phyloP scores from a whole-genome alignment of 1,140 invertebrate species.

The Prorops nasuta region DNA sequence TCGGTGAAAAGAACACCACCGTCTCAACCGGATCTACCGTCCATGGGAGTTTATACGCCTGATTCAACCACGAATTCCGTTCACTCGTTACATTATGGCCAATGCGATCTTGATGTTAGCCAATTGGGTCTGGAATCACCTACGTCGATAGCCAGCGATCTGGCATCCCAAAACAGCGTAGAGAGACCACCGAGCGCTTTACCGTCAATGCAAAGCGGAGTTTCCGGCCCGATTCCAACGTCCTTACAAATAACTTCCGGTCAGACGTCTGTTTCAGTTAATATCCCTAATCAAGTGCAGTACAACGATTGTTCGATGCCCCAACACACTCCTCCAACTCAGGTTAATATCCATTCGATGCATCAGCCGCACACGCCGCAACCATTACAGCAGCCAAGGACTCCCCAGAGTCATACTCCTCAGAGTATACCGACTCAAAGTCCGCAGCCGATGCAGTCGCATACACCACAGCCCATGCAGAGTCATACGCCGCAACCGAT shows the following conservation, averaged over 20 bases:
- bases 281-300: constrained; percentile 43
- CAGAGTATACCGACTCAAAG: constrained; percentile 48
- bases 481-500: constrained; percentile 34
- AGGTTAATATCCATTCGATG: constrained; percentile 46
- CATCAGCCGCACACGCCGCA: constrained; percentile 46
- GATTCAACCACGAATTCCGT: constrained; percentile 84
- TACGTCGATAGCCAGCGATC: constrained; percentile 80
- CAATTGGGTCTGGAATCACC: constrained; percentile 84
- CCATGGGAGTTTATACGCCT: constrained; percentile 79
- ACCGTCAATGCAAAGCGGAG: constrained; percentile 45
- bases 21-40: constrained; percentile 66
- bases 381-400: constrained; percentile 46
- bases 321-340: constrained; percentile 39
- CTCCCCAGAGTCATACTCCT: constrained; percentile 45
- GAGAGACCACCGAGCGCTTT: constrained; percentile 59
- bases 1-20: constrained; percentile 60
- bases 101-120: constrained; percentile 79
- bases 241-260: constrained; percentile 44
- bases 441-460: constrained; percentile 46
- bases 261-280: constrained; percentile 39
- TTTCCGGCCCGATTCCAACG: constrained; percentile 33
- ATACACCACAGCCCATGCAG: constrained; percentile 43
- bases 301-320: constrained; percentile 47
- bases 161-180: constrained; percentile 74
- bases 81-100: constrained; percentile 75